phyloP scores from a whole-genome alignment of 2,888 invertebrate species.

The Hyalella azteca region DNA sequence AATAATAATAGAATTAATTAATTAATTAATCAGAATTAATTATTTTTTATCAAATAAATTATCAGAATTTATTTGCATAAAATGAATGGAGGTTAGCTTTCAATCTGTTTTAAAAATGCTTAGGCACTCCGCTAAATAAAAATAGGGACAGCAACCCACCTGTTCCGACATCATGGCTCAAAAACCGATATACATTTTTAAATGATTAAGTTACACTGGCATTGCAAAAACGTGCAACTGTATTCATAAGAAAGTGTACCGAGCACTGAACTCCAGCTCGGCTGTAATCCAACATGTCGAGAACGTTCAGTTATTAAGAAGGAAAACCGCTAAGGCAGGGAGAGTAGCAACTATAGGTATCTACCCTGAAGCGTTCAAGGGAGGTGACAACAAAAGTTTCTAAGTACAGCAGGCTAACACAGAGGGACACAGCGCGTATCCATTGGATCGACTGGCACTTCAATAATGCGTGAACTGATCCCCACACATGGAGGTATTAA shows the following conservation, averaged over 20 bases:
- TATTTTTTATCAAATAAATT: too few species aligned
- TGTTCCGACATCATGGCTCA: too few species aligned
- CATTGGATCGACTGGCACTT: not conserved
- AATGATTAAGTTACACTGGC: too few species aligned
- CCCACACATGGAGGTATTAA: not conserved
- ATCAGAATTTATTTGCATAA: too few species aligned
- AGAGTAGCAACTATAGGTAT: not conserved
- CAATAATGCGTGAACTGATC: slow-evolving; percentile 17
- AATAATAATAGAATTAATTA: too few species aligned
- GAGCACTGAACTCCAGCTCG: slow-evolving; percentile 21
- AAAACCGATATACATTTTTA: too few species aligned
- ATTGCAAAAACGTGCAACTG: not conserved
- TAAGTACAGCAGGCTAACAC: slow-evolving; percentile 29
- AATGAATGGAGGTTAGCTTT: too few species aligned
- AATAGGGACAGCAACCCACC: too few species aligned
- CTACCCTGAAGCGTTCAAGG: slow-evolving; percentile 7
- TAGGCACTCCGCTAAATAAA: too few species aligned
- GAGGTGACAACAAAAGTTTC: slow-evolving; percentile 22
- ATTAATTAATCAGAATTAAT: too few species aligned
- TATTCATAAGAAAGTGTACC: not conserved
- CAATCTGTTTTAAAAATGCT: too few species aligned
- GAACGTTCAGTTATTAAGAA: slow-evolving; percentile 6
- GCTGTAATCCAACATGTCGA: not conserved
- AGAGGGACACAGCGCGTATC: not conserved
- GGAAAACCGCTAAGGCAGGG: not conserved